Evolutionary conservation across 1,140 invertebrate species (phyloP), one percentile per base, ranked within the genome.

Genomic region (Penaeus japonicus): DNA sequence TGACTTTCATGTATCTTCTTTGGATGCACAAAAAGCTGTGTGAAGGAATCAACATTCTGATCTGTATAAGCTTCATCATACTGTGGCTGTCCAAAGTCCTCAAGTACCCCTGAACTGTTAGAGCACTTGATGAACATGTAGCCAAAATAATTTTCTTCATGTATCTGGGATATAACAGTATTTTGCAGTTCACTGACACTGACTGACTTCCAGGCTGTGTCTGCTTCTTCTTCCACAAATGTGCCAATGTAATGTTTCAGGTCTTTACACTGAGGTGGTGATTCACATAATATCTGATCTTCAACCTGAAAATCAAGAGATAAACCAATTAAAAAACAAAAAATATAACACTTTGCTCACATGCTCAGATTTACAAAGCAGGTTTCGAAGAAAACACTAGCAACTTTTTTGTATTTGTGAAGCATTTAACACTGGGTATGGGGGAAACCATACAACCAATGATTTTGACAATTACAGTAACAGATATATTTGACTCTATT

Each of bases 101-200:
- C 80, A 53, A 53, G 10, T 15, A 4, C 47, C 17, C 39, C 59
- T 30, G 70, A 73, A 39, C 4, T 75, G 35, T 83, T 82, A 7
- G 84, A 55, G 77, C 89, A 89, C 70, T 62, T 89, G 54, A 89
- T 86, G 39, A 86, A 89, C 32, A 86, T 24, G 62, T 83, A 89
- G 22, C 89, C 89, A 82, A 57, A 85, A 65, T 85, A 75, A 27
- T 62, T 22, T 20, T 59, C 53, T 59, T 77, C 47, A 0, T 32
- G 47, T 75, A 82, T 32, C 15, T 83, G n/a, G 18, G 78, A 57
- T 53, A 24, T 32, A 62, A 89, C 54, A 47, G 10, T 39, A 12
- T 55, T 77, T 62, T 85, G 30, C 54, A 89, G 62, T 15, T 86
- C 22, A 17, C 53, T 47, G n/a, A 20, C 54, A 0, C 55, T n/a